These are phyloP conservation scores for Phalanger gymnotis DNA, from an alignment of 2,797 vertebrate genomes.

Conservation along the genomic window DNA sequence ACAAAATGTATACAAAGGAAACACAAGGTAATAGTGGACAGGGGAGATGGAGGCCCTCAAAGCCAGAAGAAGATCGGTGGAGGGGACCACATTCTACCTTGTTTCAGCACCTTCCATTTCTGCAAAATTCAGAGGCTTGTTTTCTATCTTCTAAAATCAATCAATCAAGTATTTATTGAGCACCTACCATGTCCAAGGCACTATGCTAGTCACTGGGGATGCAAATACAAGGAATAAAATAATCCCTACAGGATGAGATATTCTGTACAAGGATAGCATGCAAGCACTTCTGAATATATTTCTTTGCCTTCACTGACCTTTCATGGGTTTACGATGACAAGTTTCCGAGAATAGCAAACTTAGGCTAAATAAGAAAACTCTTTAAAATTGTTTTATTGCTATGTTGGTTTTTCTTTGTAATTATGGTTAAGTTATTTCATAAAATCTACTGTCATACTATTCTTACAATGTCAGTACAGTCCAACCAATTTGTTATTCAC, in stretches of 20 bases:
- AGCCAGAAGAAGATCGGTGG: neutral
- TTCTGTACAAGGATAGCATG: constrained; percentile 51
- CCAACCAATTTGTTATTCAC: constrained; percentile 63
- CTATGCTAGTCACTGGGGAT: neutral
- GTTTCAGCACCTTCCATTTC: neutral
- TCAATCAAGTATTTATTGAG: neutral
- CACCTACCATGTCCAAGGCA: neutral
- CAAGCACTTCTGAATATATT: constrained; percentile 41
- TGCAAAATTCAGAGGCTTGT: neutral
- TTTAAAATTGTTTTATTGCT: constrained; percentile 76
- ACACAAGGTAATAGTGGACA: neutral
- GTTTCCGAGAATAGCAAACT: constrained; percentile 72
- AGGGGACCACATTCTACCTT: neutral
- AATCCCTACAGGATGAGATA: constrained; percentile 21
- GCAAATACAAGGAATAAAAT: constrained; percentile 26
- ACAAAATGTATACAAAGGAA: neutral
- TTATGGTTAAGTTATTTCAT: constrained; percentile 72
- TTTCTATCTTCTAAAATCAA: neutral
- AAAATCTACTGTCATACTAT: constrained; percentile 62
- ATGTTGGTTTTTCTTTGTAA: constrained; percentile 75
- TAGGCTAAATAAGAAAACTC: constrained; percentile 61
- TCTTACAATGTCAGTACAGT: constrained; percentile 60
- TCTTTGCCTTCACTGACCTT: constrained; percentile 48
- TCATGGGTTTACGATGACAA: constrained; percentile 47
- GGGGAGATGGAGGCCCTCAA: neutral